phyloP scores from a whole-genome alignment of 2,888 invertebrate species.

The Heliconius cydno region DNA sequence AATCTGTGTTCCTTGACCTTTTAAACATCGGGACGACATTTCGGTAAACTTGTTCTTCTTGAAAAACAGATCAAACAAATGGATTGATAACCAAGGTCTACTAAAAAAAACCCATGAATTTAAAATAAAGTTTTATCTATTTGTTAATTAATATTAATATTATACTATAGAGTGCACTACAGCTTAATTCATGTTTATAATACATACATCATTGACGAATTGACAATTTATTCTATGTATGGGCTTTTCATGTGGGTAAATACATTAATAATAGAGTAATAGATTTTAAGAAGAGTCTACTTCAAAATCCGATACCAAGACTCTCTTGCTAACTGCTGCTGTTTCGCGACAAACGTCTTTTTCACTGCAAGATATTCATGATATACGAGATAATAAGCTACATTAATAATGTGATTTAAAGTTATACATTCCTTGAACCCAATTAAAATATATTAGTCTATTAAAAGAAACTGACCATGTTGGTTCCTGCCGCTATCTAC shows the following conservation, averaged over 20 bases:
- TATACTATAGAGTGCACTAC: too few relatives aligned
- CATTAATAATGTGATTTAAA: too few relatives aligned
- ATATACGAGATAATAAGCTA: too few relatives aligned
- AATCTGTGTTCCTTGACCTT: slow-evolving; percentile 64
- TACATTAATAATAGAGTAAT: not conserved
- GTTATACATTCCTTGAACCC: too few relatives aligned
- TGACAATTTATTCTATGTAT: not conserved
- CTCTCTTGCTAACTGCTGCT: too few relatives aligned
- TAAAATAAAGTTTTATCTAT: not conserved
- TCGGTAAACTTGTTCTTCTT: slow-evolving; percentile 66
- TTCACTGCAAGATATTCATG: too few relatives aligned
- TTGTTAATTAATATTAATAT: not conserved
- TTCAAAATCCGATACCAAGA: too few relatives aligned
- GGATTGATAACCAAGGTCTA: slow-evolving; percentile 67
- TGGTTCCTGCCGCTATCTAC: too few relatives aligned
- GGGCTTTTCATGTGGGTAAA: not conserved
- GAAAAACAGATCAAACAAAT: slow-evolving; percentile 55
- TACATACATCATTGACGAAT: not conserved
- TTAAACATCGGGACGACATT: slow-evolving; percentile 59
- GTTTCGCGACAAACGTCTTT: too few relatives aligned
- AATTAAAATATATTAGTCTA: not conserved
- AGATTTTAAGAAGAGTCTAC: not conserved
- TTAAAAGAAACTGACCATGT: slow-evolving; percentile 12
- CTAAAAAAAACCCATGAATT: slow-evolving; percentile 1
- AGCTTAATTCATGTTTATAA: not conserved